Base-by-base conservation (phyloP, 2,797 vertebrate genomes). In the Allobates femoralis region DNA sequence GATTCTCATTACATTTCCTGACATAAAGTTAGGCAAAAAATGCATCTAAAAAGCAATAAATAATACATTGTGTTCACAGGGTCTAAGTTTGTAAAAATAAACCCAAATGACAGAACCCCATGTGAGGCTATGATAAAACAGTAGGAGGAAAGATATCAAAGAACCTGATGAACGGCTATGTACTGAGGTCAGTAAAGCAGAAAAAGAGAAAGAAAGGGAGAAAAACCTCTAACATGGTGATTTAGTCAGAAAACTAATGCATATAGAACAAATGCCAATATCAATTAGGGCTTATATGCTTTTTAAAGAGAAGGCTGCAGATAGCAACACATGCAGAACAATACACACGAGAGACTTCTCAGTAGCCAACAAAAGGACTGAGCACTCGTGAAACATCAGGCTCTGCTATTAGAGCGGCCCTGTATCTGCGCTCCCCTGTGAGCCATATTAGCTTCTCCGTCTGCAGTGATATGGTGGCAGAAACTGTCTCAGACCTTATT, bases 241-340 rank as follows among this genome's bases (percentile, higher is more conserved):
- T 88, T 88, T 88, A 88, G 82, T 58, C 78, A 32, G 86, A 77
- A 81, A 85, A 85, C 86, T 76, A 88, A 88, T 88, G 86, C 78
- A 41, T 81, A 88, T 88, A 84, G 86, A 88, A 85, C 83, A 88
- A 88, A 88, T 85, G 86, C 86, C 86, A 88, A 88, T 88, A 88
- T 50, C 83, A 88, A 84, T 88, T 88, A 85, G 82, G 69, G 82
- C 58, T 76, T 87, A 85, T 88, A 81, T 88, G 83, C 78, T 76
- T 88, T 88, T 85, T 85, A 85, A 67, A 69, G 58, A 55, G 77
- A 76, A 69, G 60, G 28, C 77, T 51, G 79, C 86, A 81, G 81
- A 84, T 85, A 80, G 86, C 86, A 85, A 64, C 71, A 80, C 83
- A 88, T 81, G 69, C 69, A 88, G 37, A 85, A 81, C 82, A 88